Conservation (phyloP, 2,113 vertebrate species). For the Phodopus roborovskii region DNA sequence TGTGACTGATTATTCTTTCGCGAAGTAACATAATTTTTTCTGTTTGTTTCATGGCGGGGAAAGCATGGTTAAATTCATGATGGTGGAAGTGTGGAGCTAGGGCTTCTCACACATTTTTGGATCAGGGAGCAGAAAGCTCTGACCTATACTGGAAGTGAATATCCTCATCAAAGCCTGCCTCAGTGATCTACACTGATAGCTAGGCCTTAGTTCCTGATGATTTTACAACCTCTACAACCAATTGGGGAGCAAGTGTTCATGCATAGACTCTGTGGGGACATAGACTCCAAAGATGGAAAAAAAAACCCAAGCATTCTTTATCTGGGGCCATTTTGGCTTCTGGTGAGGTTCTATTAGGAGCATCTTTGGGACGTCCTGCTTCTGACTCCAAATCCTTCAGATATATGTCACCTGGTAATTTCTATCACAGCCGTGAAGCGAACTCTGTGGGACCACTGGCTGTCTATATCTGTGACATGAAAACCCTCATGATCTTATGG, state of each 20-base stretch:
- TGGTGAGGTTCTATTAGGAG: neutral
- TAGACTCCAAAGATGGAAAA: neutral
- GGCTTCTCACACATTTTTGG: neutral
- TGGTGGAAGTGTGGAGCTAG: neutral
- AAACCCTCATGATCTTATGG: neutral
- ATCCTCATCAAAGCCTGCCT: neutral
- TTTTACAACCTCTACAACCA: neutral
- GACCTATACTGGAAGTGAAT: neutral
- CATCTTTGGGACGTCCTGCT: neutral
- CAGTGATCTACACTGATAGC: neutral
- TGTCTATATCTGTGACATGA: neutral
- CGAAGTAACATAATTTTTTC: conserved; percentile 85
- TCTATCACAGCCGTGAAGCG: neutral
- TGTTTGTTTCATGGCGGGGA: conserved; percentile 79
- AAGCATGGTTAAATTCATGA: neutral
- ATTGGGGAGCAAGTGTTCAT: neutral
- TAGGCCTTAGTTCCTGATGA: neutral
- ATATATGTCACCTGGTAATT: neutral
- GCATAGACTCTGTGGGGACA: neutral
- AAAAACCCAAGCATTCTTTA: neutral
- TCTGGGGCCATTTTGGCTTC: neutral
- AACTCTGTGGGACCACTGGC: neutral
- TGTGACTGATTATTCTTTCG: conserved; percentile 77
- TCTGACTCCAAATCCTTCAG: neutral
- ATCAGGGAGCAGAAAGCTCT: neutral